Evolutionary conservation across 1,140 invertebrate genomes (phyloP), one percentile per base, ranked within the genome.

Genomic region (Heterodera schachtii): DNA sequence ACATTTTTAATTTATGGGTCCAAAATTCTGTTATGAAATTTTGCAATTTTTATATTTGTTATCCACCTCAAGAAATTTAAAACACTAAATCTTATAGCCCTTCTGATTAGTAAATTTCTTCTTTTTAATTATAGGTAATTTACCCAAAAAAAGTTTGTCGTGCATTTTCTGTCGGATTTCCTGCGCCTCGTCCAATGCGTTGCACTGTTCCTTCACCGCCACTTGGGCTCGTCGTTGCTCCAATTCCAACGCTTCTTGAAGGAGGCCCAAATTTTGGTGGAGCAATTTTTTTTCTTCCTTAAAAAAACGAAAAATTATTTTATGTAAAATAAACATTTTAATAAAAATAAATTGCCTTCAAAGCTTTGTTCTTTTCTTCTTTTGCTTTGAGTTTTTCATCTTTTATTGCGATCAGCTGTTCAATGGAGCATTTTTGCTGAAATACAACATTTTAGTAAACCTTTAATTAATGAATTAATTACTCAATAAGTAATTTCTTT

Each of bases 81-180:
- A 11, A 52, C 52, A 52, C 9, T 52, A 52, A 16, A 8, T 52
- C 0, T 11, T 8, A 16, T 16, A 52, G 52, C 2, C 73, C 7
- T 19, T 41, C 41, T 49, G 46, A 8, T 7, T 0, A 74, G 5
- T 5, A 74, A 52, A 52, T 52, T 6, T 41, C 57, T 11, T 31
- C 0, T 31, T 31, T 31, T 31, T 31, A 31, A 31, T 31, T 31
- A 31, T 31, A n/a, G n/a, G n/a, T n/a, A 57, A 46, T 57, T 70
- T 19, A 79, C 78, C 60, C 31, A 79, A 44, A 71, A 67, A 79
- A 8, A 79, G 78, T 19, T 79, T 69, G 21, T 79, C 78, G 21
- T 79, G 44, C 31, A 79, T 44, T 71, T 79, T 79, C 16, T 64
- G 5, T 1, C 16, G 57, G 16, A 64, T 64, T 21, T 69, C 47